These are phyloP conservation scores for Sarcophaga bullata DNA, from an alignment of 1,140 invertebrate species.

Conservation along the genomic window DNA sequence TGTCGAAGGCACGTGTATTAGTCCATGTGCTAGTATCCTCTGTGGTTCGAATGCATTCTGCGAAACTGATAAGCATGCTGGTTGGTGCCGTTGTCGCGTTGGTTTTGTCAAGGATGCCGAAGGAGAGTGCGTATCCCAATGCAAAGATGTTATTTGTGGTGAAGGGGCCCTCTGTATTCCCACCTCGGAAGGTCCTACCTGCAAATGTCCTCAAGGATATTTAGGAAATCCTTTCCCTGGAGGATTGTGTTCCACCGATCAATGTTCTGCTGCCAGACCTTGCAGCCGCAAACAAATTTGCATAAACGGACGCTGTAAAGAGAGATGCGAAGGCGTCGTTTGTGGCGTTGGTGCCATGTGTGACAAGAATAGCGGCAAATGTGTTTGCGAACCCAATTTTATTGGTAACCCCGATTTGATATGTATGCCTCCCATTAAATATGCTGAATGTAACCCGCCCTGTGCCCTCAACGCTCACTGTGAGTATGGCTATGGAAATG, in stretches of 20 bases:
- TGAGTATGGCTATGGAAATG: constrained; percentile 77
- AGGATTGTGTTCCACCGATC: constrained; percentile 80
- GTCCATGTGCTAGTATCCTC: constrained; percentile 80
- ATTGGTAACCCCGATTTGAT: constrained; percentile 88
- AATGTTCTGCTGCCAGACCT: constrained; percentile 79
- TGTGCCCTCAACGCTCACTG: constrained; percentile 89
- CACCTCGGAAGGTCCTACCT: constrained; percentile 85
- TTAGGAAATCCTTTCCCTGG: constrained; percentile 92
- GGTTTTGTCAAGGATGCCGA: constrained; percentile 80
- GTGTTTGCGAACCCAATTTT: constrained; percentile 87
- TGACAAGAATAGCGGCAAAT: constrained; percentile 81
- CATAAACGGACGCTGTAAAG: constrained; percentile 84
- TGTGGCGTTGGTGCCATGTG: constrained; percentile 86
- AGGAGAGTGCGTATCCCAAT: constrained; percentile 84
- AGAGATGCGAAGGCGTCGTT: constrained; percentile 83
- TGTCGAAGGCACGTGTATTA: constrained; percentile 78
- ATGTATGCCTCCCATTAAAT: constrained; percentile 86
- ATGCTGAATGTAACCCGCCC: constrained; percentile 80
- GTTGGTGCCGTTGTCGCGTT: constrained; percentile 86
- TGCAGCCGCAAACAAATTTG: constrained; percentile 84
- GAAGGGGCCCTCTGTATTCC: constrained; percentile 87
- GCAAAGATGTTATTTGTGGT: constrained; percentile 82
- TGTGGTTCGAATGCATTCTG: constrained; percentile 89
- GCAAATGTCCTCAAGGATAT: constrained; percentile 85
- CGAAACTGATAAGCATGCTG: constrained; percentile 86